Evolutionary conservation across 2,797 vertebrate genomes (phyloP), one percentile per base, ranked within the genome.

Genomic region (Melanotaenia trifasciata): DNA sequence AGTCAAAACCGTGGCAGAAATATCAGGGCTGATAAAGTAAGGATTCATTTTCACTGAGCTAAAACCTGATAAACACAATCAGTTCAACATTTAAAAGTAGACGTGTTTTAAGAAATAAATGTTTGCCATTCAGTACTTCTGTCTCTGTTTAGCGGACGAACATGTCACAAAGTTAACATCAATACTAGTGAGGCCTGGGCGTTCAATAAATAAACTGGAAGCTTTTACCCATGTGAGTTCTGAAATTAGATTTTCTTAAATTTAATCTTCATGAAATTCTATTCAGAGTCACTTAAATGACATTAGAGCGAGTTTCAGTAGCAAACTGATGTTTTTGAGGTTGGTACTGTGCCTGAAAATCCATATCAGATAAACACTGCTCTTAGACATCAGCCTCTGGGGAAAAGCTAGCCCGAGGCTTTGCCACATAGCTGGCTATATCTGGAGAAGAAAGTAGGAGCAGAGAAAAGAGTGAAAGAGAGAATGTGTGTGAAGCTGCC

Each of bases 351-450:
- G n/a, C 67, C 70, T 68, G n/a, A 81, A 78, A 33, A 53, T 30
- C 26, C 26, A 9, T 20, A 69, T 78, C 72, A 56, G 76, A 84
- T 66, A 62, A 67, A 67, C 6, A 36, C 58, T 24, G 62, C 63
- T 71, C 71, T 79, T n/a, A 65, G 63, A 64, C 64, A 0, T 33
- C 71, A 71, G 76, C 76, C 84, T 80, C 76, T 20, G 62, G 78
- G 83, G 79, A 64, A 47, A 65, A 63, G 70, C 73, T 58, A 3
- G 67, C 26, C 38, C 61, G 57, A 54, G 78, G 53, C 77, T 84
- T 45, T 70, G 80, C 79, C 40, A 50, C 87, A 87, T 89, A 81
- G 85, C 84, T 81, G 79, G 67, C 89, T 91, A 88, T 88, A 91
- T 90, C 67, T 86, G 85, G 89, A 88, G 70, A 88, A 67, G 63